phyloP scores from a whole-genome alignment of 1,140 invertebrate genomes.

The Hyles euphorbiae region DNA sequence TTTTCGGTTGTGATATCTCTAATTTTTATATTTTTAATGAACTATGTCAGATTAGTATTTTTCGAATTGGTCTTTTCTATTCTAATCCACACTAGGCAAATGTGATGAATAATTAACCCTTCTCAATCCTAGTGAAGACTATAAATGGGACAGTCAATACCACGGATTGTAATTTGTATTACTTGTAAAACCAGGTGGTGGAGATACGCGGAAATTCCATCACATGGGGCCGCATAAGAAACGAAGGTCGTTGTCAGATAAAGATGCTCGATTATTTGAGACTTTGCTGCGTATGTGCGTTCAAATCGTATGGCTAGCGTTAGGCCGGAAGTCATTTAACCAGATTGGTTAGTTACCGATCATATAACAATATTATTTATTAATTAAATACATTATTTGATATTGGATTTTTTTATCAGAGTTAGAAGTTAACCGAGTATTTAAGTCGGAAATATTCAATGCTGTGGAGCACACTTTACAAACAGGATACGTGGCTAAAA shows the following conservation, averaged over 20 bases:
- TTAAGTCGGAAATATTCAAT: constrained; percentile 78
- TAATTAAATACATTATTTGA: background rate
- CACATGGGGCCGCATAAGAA: constrained; percentile 76
- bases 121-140: too few relatives aligned
- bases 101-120: too few relatives aligned
- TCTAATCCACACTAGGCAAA: too few relatives aligned
- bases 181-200: constrained; percentile 39
- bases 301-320: constrained; percentile 79
- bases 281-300: constrained; percentile 75
- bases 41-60: too few relatives aligned
- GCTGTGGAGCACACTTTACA: constrained; percentile 59
- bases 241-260: constrained; percentile 76
- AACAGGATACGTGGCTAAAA: constrained; percentile 42
- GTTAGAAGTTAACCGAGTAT: constrained; percentile 77
- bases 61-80: too few relatives aligned
- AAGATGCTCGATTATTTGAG: constrained; percentile 78
- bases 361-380: background rate
- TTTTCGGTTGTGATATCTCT: too few relatives aligned
- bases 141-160: too few relatives aligned
- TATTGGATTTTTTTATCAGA: constrained; percentile 27
- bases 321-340: constrained; percentile 75
- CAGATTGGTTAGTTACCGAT: constrained; percentile 65
- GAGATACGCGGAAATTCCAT: constrained; percentile 73
- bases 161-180: background rate
- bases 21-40: too few relatives aligned